Conservation (phyloP, 2,888 invertebrate genomes). For the Sarcophaga carnaria region DNA sequence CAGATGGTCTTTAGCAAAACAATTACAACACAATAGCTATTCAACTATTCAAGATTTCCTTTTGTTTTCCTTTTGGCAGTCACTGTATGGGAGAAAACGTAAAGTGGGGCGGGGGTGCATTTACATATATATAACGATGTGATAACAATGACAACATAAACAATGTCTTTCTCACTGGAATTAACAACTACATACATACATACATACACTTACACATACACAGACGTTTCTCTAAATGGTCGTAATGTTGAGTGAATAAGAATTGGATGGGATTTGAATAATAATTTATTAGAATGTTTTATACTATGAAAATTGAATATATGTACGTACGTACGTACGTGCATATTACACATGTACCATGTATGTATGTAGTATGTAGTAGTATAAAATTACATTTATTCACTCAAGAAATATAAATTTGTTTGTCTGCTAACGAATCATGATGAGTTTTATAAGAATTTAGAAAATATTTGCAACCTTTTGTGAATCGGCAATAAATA, state of each 20-base stretch:
- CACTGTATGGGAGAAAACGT: not conserved
- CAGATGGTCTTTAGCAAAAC: not conserved
- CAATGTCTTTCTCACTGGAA: conserved; percentile 29
- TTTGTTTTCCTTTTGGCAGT: conserved; percentile 34
- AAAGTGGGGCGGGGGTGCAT: not conserved
- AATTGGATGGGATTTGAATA: too few relatives aligned
- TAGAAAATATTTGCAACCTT: too few relatives aligned
- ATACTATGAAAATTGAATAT: too few relatives aligned
- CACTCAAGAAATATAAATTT: too few relatives aligned
- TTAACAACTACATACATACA: conserved; percentile 5
- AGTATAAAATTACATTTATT: too few relatives aligned
- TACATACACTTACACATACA: not conserved
- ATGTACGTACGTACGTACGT: too few relatives aligned
- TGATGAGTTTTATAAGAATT: too few relatives aligned
- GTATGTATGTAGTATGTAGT: too few relatives aligned
- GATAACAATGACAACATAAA: conserved; percentile 22
- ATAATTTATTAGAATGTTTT: too few relatives aligned
- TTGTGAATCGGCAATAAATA: too few relatives aligned
- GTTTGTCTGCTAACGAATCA: too few relatives aligned
- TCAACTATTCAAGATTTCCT: not conserved
- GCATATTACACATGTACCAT: too few relatives aligned
- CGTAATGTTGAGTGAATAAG: not conserved
- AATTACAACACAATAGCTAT: not conserved
- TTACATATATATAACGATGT: conserved; percentile 45
- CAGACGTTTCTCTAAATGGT: not conserved